These are phyloP conservation scores for Caerostris extrusa DNA, from an alignment of 1,140 invertebrate genomes.

Conservation along the genomic window DNA sequence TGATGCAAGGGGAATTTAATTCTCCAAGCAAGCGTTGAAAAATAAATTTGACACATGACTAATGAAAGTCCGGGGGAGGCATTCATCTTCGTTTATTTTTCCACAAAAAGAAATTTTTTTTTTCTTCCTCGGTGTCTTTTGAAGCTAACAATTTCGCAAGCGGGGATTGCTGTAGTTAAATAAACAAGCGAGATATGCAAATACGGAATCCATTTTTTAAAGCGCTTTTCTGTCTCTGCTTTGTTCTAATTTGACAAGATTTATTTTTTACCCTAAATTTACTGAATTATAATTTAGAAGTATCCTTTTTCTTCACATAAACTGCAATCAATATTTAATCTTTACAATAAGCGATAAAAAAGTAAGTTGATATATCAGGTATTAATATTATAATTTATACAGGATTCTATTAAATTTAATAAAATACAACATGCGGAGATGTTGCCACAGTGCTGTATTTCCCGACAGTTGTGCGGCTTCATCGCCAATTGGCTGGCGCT, in stretches of 20 bases:
- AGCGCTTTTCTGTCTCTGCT: background rate
- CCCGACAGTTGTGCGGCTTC: too few species aligned
- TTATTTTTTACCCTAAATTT: background rate
- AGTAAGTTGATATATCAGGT: too few species aligned
- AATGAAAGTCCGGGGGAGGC: background rate
- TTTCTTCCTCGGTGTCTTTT: background rate
- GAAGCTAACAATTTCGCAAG: background rate
- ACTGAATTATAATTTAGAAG: background rate
- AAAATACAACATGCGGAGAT: too few species aligned
- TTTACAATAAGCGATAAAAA: too few species aligned
- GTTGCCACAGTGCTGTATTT: too few species aligned
- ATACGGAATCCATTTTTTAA: background rate
- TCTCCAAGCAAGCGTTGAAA: background rate
- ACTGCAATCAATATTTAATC: too few species aligned
- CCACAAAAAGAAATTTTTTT: background rate
- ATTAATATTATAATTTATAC: too few species aligned
- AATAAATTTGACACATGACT: constrained; percentile 18
- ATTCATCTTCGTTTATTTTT: constrained; percentile 11
- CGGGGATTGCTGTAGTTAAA: background rate
- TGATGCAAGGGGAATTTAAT: constrained; percentile 3
- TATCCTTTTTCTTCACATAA: too few species aligned
- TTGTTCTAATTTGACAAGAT: background rate
- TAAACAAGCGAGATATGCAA: background rate
- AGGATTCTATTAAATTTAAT: too few species aligned
- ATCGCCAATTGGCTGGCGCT: too few species aligned